These are phyloP conservation scores for Sicus ferrugineus DNA, from an alignment of 2,888 invertebrate genomes.

Conservation along the genomic window DNA sequence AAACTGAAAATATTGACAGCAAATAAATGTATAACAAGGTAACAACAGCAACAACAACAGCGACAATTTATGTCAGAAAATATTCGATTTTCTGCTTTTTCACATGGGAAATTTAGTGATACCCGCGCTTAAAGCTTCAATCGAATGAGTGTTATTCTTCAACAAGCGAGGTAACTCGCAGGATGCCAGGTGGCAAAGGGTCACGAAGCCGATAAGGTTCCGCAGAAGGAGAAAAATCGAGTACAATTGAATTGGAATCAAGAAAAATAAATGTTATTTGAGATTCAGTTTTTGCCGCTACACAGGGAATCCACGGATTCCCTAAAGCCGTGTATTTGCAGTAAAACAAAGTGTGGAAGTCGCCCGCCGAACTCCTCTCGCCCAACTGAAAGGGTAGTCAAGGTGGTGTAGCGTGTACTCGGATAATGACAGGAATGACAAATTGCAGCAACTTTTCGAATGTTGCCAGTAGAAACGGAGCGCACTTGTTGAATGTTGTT, in stretches of 20 bases:
- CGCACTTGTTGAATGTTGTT: not conserved
- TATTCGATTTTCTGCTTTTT: not conserved
- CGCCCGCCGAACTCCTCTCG: too few species aligned
- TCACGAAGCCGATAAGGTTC: constrained; percentile 2
- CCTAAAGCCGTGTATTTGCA: not conserved
- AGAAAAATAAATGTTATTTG: constrained; percentile 29
- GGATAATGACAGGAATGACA: not conserved
- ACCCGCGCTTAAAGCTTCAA: constrained; percentile 7
- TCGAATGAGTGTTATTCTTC: constrained; percentile 7
- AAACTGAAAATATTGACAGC: not conserved
- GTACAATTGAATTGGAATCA: constrained; percentile 29
- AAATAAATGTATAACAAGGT: not conserved
- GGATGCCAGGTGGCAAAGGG: not conserved
- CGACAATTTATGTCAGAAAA: not conserved
- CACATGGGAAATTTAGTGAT: constrained; percentile 4
- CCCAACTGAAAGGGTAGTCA: too few species aligned
- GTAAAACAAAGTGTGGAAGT: too few species aligned
- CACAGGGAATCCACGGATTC: not conserved
- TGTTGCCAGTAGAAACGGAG: not conserved
- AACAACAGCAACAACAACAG: not conserved
- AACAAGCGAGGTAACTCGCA: not conserved
- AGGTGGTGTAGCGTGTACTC: too few species aligned
- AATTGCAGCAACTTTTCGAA: not conserved
- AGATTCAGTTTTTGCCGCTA: constrained; percentile 8
- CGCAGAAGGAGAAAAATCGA: constrained; percentile 24